Percentiles rank a stretch among this genome's conserved stretches.
Evolutionary conservation across 2,888 invertebrate species (phyloP).

Genomic region (Unio pictorum): DNA sequence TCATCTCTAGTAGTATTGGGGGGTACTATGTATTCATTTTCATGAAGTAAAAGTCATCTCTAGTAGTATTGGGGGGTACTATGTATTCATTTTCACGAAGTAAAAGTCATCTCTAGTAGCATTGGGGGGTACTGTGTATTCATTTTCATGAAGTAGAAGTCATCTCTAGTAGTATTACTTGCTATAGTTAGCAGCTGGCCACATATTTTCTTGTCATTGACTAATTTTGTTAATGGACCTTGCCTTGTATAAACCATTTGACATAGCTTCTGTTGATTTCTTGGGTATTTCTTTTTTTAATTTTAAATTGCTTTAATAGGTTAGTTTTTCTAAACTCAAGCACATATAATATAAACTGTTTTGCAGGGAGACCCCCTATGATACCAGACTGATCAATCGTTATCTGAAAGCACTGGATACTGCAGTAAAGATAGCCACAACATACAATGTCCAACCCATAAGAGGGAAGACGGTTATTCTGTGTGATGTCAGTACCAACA

Average conservation of each 20-base stretch:
- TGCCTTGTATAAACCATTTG: neutral
- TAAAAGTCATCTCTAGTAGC: too few species aligned
- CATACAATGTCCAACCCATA: slow-evolving; percentile 72
- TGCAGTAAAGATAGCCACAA: slow-evolving; percentile 72
- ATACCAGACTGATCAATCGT: slow-evolving; percentile 54
- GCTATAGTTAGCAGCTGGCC: too few species aligned
- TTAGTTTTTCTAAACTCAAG: too few species aligned
- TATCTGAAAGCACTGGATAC: slow-evolving; percentile 71
- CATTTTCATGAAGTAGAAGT: too few species aligned
- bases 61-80: too few species aligned
- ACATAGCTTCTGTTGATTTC: neutral
- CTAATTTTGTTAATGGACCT: neutral
- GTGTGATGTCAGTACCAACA: slow-evolving; percentile 58
- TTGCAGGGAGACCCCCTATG: slow-evolving; percentile 60
- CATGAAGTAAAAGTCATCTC: too few species aligned
- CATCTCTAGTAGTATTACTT: too few species aligned
- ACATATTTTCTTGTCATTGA: too few species aligned
- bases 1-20: too few species aligned
- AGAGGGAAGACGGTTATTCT: slow-evolving; percentile 71
- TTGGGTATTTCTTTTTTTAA: neutral
- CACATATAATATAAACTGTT: neutral
- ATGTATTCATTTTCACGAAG: too few species aligned
- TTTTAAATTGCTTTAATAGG: neutral
- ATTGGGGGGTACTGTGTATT: too few species aligned
- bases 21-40: too few species aligned